Base-by-base conservation (phyloP, 2,888 invertebrate species). In the Gymnoscelis rufifasciata region DNA sequence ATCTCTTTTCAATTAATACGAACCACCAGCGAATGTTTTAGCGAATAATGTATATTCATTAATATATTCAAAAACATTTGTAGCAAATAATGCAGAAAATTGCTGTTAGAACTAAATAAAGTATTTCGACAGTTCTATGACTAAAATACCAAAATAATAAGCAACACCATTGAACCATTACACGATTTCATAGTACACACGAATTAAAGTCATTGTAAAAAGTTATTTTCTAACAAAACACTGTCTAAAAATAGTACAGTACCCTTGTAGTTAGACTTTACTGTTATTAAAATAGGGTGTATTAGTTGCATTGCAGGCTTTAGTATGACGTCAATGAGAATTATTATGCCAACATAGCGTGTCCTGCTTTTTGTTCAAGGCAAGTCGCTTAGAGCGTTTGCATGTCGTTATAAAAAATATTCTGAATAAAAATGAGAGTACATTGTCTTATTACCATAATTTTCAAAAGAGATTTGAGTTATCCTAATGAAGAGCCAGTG, bases 321-420 rank as follows among this genome's bases (percentile, higher is more conserved):
- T 42, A 35, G 47, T 59, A 63, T 81, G 81, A 81, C 79, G 80
- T 81, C 79, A 81, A 74, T 60, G 66, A 63, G 62, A 67, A 62
- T 70, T 72, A 66, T 72, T 68, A 65, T 60, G 59, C 64, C 52
- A 62, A 59, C 49, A 33, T 57, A 19, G 53, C 55, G 51, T 57
- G 57, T 47, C 13, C 37, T 15, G 26, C 23, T 44, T 51, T 36
- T 47, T 51, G 38, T 45, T 39, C 50, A 47, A 43, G 42, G 47
- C 49, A 46, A 31, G 14, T 31, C n/a, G 13, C 8, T 1, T 14
- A 8, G 8, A 15, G 48, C 26, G 27, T 28, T 52, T 33, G 54
- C 57, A 54, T 58, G 54, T 36, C n/a, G n/a, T n/a, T n/a, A n/a
- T 47, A 38, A 15, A 4, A 49, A 51, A 42, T 41, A 41, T 56